Evolutionary conservation across 2,888 invertebrate genomes (phyloP).

Genomic region (Scelioninae gen. 1): DNA sequence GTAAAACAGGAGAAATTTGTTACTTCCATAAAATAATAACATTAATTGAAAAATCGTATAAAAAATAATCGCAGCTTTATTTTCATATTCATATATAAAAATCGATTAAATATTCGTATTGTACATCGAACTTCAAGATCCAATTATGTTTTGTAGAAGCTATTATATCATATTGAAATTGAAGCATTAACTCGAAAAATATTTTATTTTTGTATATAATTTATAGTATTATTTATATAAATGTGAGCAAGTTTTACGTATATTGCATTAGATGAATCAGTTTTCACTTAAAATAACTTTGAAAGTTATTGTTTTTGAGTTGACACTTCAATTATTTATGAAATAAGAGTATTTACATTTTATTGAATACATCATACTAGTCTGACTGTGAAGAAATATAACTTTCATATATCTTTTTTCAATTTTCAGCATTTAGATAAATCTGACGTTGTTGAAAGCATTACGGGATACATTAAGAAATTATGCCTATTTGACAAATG

Average conservation of each 20-base stretch:
- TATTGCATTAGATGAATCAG: not conserved
- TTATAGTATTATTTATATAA: conserved; percentile 5
- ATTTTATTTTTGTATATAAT: conserved; percentile 10
- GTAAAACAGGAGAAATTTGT: conserved; percentile 15
- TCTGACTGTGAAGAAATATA: not conserved
- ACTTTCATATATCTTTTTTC: too few species aligned
- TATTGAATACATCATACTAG: not conserved
- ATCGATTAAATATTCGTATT: conserved; percentile 10
- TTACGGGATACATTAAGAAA: too few species aligned
- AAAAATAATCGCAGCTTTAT: conserved; percentile 45
- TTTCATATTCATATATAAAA: conserved; percentile 15
- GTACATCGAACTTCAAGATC: conserved; percentile 33
- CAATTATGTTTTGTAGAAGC: conserved; percentile 18
- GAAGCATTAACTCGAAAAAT: conserved; percentile 21
- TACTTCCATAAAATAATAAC: conserved; percentile 22
- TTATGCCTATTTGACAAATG: too few species aligned
- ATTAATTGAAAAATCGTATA: conserved; percentile 30
- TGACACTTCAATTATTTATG: not conserved
- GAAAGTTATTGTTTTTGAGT: not conserved
- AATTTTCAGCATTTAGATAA: too few species aligned
- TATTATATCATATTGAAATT: conserved; percentile 12
- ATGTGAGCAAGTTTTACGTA: conserved; percentile 26
- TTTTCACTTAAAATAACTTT: conserved; percentile 1
- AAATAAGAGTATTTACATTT: not conserved
- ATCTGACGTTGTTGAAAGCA: not conserved